Evolutionary conservation across 2,113 vertebrate species (phyloP).

Genomic region (Passer montanus): DNA sequence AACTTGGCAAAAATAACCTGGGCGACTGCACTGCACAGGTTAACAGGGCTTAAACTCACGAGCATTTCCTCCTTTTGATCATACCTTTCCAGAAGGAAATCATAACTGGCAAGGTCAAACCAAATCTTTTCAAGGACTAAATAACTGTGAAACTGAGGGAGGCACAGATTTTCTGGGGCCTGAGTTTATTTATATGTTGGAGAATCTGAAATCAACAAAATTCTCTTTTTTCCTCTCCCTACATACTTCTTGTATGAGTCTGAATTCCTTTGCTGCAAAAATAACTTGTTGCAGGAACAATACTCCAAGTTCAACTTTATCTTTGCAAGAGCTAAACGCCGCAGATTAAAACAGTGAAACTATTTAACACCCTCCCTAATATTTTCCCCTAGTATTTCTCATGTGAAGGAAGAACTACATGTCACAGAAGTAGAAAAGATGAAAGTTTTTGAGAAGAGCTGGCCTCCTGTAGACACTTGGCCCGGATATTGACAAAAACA

Average conservation of each 20-base stretch:
- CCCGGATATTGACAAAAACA: background rate
- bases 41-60: background rate
- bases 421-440: background rate
- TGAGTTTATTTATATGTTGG: background rate
- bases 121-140: background rate
- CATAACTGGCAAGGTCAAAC: background rate
- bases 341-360: background rate
- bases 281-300: background rate
- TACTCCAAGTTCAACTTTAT: background rate
- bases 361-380: background rate
- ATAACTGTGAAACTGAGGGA: background rate
- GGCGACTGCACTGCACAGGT: background rate
- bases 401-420: background rate
- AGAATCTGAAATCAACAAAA: background rate
- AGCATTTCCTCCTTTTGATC: background rate
- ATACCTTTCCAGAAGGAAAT: background rate
- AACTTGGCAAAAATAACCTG: background rate
- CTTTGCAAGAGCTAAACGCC: background rate
- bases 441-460: background rate
- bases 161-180: background rate
- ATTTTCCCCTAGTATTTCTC: background rate
- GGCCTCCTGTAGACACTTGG: background rate
- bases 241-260: background rate
- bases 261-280: background rate
- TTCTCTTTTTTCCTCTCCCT: no score